Evolutionary conservation across 1,140 invertebrate species (phyloP).

Genomic region (Coboldia fuscipes): DNA sequence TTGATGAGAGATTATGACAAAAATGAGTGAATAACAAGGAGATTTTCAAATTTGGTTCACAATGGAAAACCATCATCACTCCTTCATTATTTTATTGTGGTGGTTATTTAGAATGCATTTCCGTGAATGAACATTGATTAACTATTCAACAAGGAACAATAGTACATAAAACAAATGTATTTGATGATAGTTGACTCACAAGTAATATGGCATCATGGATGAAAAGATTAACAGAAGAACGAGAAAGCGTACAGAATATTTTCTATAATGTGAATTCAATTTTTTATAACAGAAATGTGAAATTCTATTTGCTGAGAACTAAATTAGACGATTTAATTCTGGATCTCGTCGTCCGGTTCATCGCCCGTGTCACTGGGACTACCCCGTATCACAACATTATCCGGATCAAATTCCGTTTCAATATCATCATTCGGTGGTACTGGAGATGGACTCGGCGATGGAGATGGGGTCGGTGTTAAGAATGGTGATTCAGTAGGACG

Average conservation of each 20-base stretch:
- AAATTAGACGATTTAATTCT: neutral
- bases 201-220: neutral
- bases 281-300: neutral
- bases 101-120: too few relatives aligned
- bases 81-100: too few relatives aligned
- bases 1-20: too few relatives aligned
- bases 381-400: slow-evolving; percentile 18
- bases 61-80: too few relatives aligned
- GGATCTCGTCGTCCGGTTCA: slow-evolving; percentile 5
- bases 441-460: slow-evolving; percentile 16
- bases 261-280: neutral
- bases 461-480: slow-evolving; percentile 9
- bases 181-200: neutral
- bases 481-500: neutral
- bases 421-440: slow-evolving; percentile 14
- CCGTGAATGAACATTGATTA: too few relatives aligned
- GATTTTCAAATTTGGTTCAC: too few relatives aligned
- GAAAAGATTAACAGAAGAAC: neutral
- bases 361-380: slow-evolving; percentile 10
- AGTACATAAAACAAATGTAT: neutral
- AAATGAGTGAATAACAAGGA: too few relatives aligned
- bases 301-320: too few relatives aligned
- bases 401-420: slow-evolving; percentile 19
- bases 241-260: neutral
- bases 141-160: too few relatives aligned